A percentile compares a stretch with the other conserved stretches of the same genome.
Evolutionary conservation across 2,113 vertebrate genomes (phyloP).

Genomic region (Seriola dumerili): DNA sequence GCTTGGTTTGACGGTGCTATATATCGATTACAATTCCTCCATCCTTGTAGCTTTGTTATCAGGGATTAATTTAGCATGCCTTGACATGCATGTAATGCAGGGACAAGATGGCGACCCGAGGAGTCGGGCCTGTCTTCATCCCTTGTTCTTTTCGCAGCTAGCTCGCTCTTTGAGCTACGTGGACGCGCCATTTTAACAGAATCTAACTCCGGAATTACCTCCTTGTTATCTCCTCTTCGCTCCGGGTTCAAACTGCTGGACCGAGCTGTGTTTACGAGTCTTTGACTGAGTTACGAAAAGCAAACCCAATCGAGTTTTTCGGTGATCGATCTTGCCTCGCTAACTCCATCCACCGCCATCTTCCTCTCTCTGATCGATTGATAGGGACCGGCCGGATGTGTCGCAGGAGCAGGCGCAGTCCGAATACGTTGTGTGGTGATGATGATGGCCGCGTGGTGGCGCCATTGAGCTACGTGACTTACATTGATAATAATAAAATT

Average conservation of each 20-base stretch:
- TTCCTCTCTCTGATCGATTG: slow-evolving; percentile 89
- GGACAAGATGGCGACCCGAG: slow-evolving; percentile 81
- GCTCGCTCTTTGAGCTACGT: background rate
- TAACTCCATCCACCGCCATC: slow-evolving; percentile 82
- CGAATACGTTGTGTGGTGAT: background rate
- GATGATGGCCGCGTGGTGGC: slow-evolving; percentile 45
- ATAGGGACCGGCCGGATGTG: slow-evolving; percentile 80
- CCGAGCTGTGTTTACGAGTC: background rate
- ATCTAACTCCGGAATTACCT: slow-evolving; percentile 58
- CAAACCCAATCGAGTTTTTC: slow-evolving; percentile 86
- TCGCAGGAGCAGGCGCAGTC: slow-evolving; percentile 67
- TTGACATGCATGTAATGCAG: slow-evolving; percentile 58
- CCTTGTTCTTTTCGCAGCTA: slow-evolving; percentile 52
- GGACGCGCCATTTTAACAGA: slow-evolving; percentile 45
- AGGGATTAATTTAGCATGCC: slow-evolving; percentile 88
- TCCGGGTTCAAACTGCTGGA: background rate
- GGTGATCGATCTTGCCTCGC: slow-evolving; percentile 83
- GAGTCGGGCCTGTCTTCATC: slow-evolving; percentile 27
- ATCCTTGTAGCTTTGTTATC: slow-evolving; percentile 80
- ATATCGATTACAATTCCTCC: slow-evolving; percentile 85
- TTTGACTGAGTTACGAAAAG: slow-evolving; percentile 47
- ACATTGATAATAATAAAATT: background rate
- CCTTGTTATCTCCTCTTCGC: background rate
- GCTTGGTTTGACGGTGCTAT: slow-evolving; percentile 77
- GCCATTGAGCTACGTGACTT: background rate